Base-by-base conservation (phyloP, 2,797 vertebrate genomes). In the Sorex maritimensis region DNA sequence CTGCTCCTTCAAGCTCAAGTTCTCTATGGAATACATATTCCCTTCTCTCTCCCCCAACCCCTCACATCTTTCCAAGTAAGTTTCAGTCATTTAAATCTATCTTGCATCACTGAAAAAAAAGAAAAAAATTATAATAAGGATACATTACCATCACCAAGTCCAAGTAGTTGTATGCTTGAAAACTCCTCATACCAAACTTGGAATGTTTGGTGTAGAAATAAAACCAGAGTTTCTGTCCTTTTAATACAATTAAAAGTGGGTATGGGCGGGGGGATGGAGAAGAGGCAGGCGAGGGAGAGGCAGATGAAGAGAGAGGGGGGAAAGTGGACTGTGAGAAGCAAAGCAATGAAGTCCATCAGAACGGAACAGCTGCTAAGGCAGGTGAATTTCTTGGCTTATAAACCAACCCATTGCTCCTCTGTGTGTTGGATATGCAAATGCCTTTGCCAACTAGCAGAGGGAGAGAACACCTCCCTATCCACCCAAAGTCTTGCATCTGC, bases 301-400 rank as follows among this genome's bases (percentile, higher is more conserved):
- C 23, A 26, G 85, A 68, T 11, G 17, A 65, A 67, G 81, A 26
- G 1, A 72, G 49, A 28, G 41, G 73, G 91, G 82, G 34, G 52
- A 89, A 85, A 86, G 30, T 0, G 17, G 90, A 77, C 84, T 87
- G 87, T 93, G 81, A 91, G 89, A 84, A 30, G 81, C 63, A 52
- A 77, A 82, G 91, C 94, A 78, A 95, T 96, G 94, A 96, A 95
- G 87, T 86, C 89, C 79, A 91, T 94, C 75, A 88, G 92, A 92
- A 95, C 0, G 80, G 95, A 97, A 97, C 94, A 74, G 89, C 71
- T 19, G 21, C 94, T 85, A 92, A 92, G 94, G 95, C 97, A 96
- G 91, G 92, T 92, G 96, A 94, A 96, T 97, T 93, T 97, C 89
- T 80, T 95, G 93, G 92, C 84, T 96, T 95, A 94, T 96, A 96